Evolutionary conservation across 2,888 invertebrate species (phyloP).

Genomic region (Lepidochitona cinerea): DNA sequence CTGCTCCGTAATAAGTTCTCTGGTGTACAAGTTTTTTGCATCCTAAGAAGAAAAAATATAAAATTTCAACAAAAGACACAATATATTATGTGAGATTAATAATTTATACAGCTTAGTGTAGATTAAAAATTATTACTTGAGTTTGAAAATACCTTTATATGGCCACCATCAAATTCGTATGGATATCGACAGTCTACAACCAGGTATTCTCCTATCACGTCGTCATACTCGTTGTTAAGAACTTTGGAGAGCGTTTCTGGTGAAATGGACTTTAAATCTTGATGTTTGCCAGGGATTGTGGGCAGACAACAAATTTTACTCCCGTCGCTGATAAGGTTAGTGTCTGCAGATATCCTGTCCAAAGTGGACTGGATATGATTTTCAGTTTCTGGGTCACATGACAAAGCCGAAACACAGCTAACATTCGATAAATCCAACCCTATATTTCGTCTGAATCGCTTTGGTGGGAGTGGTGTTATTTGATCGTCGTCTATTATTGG

Average conservation of each 20-base stretch:
- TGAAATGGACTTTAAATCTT: constrained; percentile 64
- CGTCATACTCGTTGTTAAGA: constrained; percentile 75
- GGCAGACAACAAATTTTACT: constrained; percentile 54
- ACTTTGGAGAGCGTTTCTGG: constrained; percentile 41
- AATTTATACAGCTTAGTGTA: neutral
- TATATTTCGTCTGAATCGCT: no score
- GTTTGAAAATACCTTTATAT: constrained; percentile 82
- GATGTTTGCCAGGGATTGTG: constrained; percentile 56
- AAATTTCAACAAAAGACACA: neutral
- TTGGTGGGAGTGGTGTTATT: no score
- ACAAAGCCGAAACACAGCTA: no score
- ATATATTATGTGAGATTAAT: neutral
- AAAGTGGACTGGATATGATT: no score
- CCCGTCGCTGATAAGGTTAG: constrained; percentile 1
- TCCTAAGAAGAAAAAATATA: constrained; percentile 73
- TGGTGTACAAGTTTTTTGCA: constrained; percentile 87
- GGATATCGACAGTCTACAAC: constrained; percentile 96
- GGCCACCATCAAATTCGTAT: constrained; percentile 94
- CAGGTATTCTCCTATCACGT: constrained; percentile 78
- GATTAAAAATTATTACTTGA: no score
- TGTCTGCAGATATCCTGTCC: neutral
- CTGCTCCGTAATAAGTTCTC: constrained; percentile 79
- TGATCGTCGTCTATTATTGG: no score
- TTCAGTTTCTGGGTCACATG: no score
- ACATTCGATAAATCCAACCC: no score